Base-by-base conservation (phyloP, 2,797 vertebrate species). In the Basileuterus tristriatus region DNA sequence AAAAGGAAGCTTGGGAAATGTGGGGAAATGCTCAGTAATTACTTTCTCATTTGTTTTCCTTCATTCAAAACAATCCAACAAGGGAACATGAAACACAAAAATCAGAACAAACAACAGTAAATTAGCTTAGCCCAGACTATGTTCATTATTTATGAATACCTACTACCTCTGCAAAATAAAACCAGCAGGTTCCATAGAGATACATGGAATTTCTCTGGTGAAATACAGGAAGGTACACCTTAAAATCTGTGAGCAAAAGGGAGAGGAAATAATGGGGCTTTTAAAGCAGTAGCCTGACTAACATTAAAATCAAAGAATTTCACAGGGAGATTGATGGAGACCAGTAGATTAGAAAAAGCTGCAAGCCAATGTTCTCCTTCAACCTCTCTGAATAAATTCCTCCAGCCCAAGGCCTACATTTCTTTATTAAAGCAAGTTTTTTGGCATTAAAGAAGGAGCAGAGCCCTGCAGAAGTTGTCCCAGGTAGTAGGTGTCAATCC, bases 1-100 rank as follows among this genome's bases (percentile, higher is more conserved):
- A 34, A 91, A 90, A 95, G 68, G 85, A 95, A 91, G 69, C 81
- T 85, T 69, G 75, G 85, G 84, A 91, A 87, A 87, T 72, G 75
- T 91, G 75, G 47, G 52, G 52, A 91, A 94, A 94, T 65, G 83
- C 71, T 83, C 41, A 7, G 64, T 81, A 91, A 93, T 89, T 91
- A 75, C 53, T 68, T 93, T 83, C 49, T 46, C 5, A 0, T 18
- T 36, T 78, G 62, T 70, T 95, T 95, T 79, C 30, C 44, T 91
- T 80, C 55, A 60, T 62, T 74, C 32, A 75, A 87, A 94, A 74
- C 84, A 77, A 64, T 58, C 67, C 49, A 88, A 70, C 34, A 49
- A 44, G 43, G 32, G 64, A 87, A 85, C 32, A 36, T 1, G 3
- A 81, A 87, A 83, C 39, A 53, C 16, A 67, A 84, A 92, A 77